Conservation (phyloP, 2,888 invertebrate species). For the Nyleta sp. region DNA sequence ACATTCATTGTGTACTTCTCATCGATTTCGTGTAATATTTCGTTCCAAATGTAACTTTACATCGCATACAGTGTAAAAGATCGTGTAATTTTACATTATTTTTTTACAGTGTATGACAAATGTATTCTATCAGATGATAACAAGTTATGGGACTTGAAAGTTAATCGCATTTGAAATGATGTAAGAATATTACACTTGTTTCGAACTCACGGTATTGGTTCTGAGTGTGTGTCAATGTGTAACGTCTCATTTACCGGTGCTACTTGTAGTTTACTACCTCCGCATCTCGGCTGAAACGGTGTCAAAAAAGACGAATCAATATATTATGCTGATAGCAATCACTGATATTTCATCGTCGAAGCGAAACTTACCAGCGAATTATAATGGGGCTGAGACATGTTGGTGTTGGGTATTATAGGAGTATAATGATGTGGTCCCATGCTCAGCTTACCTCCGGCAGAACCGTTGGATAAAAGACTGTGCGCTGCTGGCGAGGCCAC, state of each 20-base stretch:
- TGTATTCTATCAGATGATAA: no score
- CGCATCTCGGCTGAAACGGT: constrained; percentile 79
- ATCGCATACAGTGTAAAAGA: no score
- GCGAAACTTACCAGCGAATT: constrained; percentile 81
- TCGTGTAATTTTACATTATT: no score
- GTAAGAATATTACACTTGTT: not conserved
- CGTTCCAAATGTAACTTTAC: no score
- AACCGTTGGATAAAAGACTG: constrained; percentile 88
- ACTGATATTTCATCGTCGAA: constrained; percentile 21
- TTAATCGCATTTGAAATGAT: not conserved
- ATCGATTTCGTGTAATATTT: no score
- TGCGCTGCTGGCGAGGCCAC: constrained; percentile 91
- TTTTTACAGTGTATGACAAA: no score
- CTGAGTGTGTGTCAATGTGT: constrained; percentile 94
- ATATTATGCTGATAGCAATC: not conserved
- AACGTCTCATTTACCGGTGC: constrained; percentile 88
- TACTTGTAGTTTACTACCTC: constrained; percentile 77
- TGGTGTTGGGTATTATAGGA: constrained; percentile 84
- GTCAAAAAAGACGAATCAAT: constrained; percentile 36
- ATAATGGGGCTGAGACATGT: constrained; percentile 83
- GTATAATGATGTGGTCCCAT: constrained; percentile 89
- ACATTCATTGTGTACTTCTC: no score
- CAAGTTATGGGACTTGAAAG: no score
- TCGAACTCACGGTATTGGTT: constrained; percentile 91
- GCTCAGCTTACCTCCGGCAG: constrained; percentile 86